phyloP scores from a whole-genome alignment of 2,113 vertebrate genomes.

The Embiotoca jacksoni region DNA sequence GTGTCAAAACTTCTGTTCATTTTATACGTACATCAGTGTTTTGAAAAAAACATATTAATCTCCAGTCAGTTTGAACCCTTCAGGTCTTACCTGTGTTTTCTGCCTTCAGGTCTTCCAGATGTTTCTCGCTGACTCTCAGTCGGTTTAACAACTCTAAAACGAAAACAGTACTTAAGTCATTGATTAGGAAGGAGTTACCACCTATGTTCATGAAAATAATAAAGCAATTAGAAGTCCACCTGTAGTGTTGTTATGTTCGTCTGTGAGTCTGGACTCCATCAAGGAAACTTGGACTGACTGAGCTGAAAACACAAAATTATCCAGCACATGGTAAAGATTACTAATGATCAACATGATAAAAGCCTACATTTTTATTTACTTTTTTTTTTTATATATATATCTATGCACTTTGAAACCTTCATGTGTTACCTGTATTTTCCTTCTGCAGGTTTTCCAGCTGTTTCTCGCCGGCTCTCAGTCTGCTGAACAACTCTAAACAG shows the following conservation, averaged over 20 bases:
- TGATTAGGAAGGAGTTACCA: no score
- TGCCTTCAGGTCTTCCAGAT: conserved; percentile 1
- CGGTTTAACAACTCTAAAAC: background rate
- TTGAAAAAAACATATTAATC: no score
- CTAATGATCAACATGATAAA: no score
- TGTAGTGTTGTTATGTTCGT: background rate
- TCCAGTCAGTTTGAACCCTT: background rate
- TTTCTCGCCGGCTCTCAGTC: conserved; percentile 14
- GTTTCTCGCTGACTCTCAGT: conserved; percentile 4
- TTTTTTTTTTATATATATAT: no score
- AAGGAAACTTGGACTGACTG: background rate
- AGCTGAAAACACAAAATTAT: conserved; percentile 5
- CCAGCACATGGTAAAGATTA: background rate
- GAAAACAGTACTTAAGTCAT: background rate
- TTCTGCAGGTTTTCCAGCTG: conserved; percentile 14
- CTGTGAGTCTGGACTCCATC: conserved; percentile 19
- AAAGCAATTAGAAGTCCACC: background rate
- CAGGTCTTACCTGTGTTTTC: conserved; percentile 5
- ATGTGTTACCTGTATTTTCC: conserved; percentile 24
- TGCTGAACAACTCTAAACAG: conserved; percentile 8
- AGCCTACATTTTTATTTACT: no score
- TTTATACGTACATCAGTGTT: background rate
- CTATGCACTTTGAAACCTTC: background rate
- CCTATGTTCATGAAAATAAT: background rate
- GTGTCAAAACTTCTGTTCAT: background rate